Evolutionary conservation across 1,140 invertebrate genomes (phyloP), one percentile per base, ranked within the genome.

Genomic region (Drosophila tristis): DNA sequence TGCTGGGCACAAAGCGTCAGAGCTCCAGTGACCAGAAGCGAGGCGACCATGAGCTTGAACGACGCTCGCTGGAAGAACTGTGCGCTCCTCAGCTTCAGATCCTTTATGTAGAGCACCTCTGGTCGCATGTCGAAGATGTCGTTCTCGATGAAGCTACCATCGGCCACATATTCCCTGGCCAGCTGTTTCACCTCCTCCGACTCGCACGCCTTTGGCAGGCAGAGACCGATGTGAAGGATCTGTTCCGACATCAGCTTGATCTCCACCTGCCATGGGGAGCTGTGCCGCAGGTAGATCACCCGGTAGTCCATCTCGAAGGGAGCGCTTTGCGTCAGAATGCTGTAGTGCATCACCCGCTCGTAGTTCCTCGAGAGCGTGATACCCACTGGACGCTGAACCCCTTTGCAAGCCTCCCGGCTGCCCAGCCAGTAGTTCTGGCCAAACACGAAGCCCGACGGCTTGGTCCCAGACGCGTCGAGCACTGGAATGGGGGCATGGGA

Each of bases 371-470:
- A 91, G 0, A 92, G 42, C 0, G 91, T 92, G 0, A 92, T 71
- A 8, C 67, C 74, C 16, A 91, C 60, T 0, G 91, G 91, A 7
- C 54, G 23, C 20, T 80, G 74, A 2, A 92, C 68, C 0, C 76
- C 72, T 3, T 45, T 60, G 45, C 91, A 92, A 0, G 71, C 80
- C 31, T 87, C 79, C 2, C 80, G 68, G 43, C 91, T 92, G 3
- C 91, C 91, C 20, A 92, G 68, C 91, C 91, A 92, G 42, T 84
- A 92, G 77, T 92, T 92, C 9, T 92, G 86, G n/a, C 91, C 91
- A 39, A 82, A 91, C 0, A 92, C 42, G 9, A 92, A 92, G 1
- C 91, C 91, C 2, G 91, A 68, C 0, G 85, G 70, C 35, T 91
- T 90, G 1, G 60, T 76, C 4, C 90, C 91, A 2, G 91, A 92